A percentile compares a stretch with the other conserved stretches of the same genome.
Evolutionary conservation across 2,113 vertebrate species (phyloP).

Genomic region (Pseudorasbora parva): DNA sequence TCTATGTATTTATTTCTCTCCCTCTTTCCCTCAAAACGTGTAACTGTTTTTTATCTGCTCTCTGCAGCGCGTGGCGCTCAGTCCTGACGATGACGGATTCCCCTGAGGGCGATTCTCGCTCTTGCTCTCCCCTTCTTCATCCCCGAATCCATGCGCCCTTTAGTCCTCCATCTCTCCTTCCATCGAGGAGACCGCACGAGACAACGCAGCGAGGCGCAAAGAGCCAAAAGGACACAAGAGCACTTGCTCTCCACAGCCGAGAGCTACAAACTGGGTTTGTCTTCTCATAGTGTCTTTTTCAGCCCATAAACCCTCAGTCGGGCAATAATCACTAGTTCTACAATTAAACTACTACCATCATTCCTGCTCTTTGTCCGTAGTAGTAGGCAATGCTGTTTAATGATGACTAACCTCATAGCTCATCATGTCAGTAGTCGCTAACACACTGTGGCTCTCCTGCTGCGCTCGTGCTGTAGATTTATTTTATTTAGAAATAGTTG

Average conservation of each 20-base stretch:
- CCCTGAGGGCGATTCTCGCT: conserved; percentile 81
- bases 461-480: neutral
- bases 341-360: conserved; percentile 54
- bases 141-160: conserved; percentile 55
- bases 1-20: neutral
- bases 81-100: conserved; percentile 94
- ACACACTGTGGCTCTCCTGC: conserved; percentile 23
- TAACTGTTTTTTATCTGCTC: conserved; percentile 75
- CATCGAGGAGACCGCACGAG: conserved; percentile 65
- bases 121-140: conserved; percentile 57
- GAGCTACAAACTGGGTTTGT: conserved; percentile 45
- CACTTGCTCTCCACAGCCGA: conserved; percentile 26
- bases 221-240: conserved; percentile 51
- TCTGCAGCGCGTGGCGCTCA: conserved; percentile 93
- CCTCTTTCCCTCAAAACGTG: conserved; percentile 18
- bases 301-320: neutral
- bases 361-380: conserved; percentile 43
- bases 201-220: conserved; percentile 56
- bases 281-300: conserved; percentile 33
- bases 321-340: conserved; percentile 53
- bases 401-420: conserved; percentile 71
- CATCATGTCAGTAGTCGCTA: conserved; percentile 25
- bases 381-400: conserved; percentile 65
- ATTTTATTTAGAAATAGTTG: conserved; percentile 57
- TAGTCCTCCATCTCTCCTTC: conserved; percentile 53